Evolutionary conservation across 2,888 invertebrate species (phyloP).

Genomic region (Drosophila birchii): DNA sequence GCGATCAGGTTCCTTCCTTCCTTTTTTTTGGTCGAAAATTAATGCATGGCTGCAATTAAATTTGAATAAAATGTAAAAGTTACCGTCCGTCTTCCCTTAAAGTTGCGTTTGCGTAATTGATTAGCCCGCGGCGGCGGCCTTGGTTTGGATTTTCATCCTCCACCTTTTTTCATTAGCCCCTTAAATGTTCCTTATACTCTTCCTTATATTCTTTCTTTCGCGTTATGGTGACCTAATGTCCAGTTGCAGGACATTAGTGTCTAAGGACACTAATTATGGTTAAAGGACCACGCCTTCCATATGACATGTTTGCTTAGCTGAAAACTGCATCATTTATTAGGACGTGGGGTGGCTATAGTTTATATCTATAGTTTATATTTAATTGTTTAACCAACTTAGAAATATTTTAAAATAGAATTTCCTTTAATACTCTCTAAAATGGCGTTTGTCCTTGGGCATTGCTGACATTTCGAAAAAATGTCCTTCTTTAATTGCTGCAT

Average conservation of each 20-base stretch:
- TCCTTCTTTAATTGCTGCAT: constrained; percentile 8
- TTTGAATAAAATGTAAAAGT: constrained; percentile 73
- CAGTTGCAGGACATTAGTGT: no score
- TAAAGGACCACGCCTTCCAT: constrained; percentile 8
- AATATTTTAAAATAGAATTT: not conserved
- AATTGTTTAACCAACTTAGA: not conserved
- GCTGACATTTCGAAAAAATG: not conserved
- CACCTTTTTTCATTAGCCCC: not conserved
- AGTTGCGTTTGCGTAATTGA: constrained; percentile 65
- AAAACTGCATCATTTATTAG: constrained; percentile 5
- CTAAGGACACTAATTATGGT: constrained; percentile 22
- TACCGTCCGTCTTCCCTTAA: constrained; percentile 50
- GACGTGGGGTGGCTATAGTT: not conserved
- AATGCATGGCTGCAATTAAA: constrained; percentile 72
- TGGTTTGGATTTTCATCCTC: constrained; percentile 13
- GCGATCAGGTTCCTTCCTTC: constrained; percentile 65
- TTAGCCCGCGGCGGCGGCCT: constrained; percentile 51
- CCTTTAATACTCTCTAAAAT: not conserved
- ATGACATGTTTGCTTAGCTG: constrained; percentile 25
- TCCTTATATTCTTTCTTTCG: not conserved
- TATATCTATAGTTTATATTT: not conserved
- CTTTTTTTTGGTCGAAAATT: constrained; percentile 50
- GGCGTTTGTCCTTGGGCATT: not conserved
- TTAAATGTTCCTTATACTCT: not conserved
- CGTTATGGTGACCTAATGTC: constrained; percentile 8